A percentile compares a stretch with the other conserved stretches of the same genome.
Conservation (phyloP, 2,888 invertebrate genomes). For the Papilio demoleus region DNA sequence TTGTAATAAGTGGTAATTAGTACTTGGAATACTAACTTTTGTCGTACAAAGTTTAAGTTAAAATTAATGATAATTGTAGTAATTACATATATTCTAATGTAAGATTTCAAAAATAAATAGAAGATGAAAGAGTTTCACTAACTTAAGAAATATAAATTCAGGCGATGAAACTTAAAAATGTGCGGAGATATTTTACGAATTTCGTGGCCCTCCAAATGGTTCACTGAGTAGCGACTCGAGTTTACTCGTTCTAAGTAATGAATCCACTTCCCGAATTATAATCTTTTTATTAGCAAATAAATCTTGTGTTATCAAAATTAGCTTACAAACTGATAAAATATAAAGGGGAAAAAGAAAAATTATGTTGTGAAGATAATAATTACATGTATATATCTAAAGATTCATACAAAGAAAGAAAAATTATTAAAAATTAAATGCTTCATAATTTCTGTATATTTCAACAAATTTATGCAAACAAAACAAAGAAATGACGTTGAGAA, state of each 20-base stretch:
- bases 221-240: background rate
- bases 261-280: background rate
- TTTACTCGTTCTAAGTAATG: conserved; percentile 2
- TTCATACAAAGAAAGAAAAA: background rate
- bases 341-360: background rate
- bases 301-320: background rate
- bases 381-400: background rate
- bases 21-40: background rate
- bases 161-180: background rate
- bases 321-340: background rate
- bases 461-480: conserved; percentile 8
- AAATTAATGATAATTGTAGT: no score
- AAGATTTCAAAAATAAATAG: no score
- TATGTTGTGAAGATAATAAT: no score
- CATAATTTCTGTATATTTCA: background rate
- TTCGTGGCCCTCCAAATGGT: background rate
- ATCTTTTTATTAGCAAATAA: background rate
- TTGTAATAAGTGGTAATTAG: conserved; percentile 5
- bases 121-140: background rate
- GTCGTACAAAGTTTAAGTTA: background rate
- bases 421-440: background rate
- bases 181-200: background rate
- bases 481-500: conserved; percentile 11
- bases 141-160: background rate
- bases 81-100: no score